Percentiles rank a stretch among this genome's conserved stretches.
Conservation (phyloP, 1,140 invertebrate genomes). For the Tenebrio molitor region DNA sequence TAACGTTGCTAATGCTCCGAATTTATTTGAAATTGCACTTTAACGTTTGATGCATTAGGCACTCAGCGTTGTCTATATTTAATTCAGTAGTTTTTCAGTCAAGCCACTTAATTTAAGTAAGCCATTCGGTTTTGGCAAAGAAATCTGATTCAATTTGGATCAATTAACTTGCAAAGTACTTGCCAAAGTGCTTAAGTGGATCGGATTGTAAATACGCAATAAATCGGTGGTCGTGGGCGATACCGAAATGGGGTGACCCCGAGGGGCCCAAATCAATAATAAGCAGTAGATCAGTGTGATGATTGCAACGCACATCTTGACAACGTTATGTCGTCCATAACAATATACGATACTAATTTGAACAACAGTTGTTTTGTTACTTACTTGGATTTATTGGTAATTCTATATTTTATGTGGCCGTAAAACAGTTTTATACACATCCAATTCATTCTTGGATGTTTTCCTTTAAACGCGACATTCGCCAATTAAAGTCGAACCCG, state of each 20-base stretch:
- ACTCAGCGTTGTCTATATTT: conserved; percentile 39
- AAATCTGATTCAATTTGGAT: conserved; percentile 34
- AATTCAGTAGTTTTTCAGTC: conserved; percentile 38
- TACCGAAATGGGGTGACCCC: conserved; percentile 11
- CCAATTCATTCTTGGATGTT: conserved; percentile 37
- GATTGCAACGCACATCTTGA: conserved; percentile 17
- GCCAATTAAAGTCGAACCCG: conserved; percentile 26
- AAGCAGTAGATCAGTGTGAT: conserved; percentile 14
- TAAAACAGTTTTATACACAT: conserved; percentile 41
- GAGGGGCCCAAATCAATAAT: conserved; percentile 24
- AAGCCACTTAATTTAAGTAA: conserved; percentile 31
- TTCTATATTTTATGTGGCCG: conserved; percentile 35
- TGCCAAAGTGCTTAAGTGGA: conserved; percentile 35
- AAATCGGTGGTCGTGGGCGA: conserved; percentile 17
- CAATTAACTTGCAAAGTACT: conserved; percentile 28
- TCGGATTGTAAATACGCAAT: conserved; percentile 21
- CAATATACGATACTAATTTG: conserved; percentile 38
- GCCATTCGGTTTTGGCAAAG: conserved; percentile 31
- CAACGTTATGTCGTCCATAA: conserved; percentile 32
- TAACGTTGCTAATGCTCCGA: conserved; percentile 35
- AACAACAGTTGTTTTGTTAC: conserved; percentile 40
- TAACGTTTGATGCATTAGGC: conserved; percentile 37
- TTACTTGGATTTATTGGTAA: conserved; percentile 39
- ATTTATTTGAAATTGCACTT: conserved; percentile 40
- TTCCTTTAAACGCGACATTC: conserved; percentile 28